A percentile compares a stretch with the other conserved stretches of the same genome.
phyloP scores from a whole-genome alignment of 2,888 invertebrate genomes.

The Lutraria lutraria region DNA sequence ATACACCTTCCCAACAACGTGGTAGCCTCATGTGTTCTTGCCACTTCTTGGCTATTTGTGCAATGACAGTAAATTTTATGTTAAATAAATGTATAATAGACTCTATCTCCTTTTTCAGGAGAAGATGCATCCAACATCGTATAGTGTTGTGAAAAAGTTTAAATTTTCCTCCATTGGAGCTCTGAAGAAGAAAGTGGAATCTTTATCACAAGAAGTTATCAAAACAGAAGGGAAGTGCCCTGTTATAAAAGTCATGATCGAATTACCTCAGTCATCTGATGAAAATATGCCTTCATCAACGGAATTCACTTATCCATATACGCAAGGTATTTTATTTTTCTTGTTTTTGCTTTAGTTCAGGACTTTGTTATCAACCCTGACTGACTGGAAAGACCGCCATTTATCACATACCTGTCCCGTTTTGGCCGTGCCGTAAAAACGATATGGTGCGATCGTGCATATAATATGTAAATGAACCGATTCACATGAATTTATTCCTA shows the following conservation, averaged over 20 bases:
- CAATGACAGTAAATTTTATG: no score
- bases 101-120: not conserved
- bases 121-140: slow-evolving; percentile 6
- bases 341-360: not conserved
- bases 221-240: slow-evolving; percentile 11
- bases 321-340: not conserved
- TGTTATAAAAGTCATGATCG: slow-evolving; percentile 14
- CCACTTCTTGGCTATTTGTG: no score
- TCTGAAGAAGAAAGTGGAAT: slow-evolving; percentile 11
- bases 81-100: no score
- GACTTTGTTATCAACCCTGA: not conserved
- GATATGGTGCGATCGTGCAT: no score
- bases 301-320: not conserved
- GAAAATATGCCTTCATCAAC: not conserved
- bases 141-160: not conserved
- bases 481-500: no score
- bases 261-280: not conserved
- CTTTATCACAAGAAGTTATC: not conserved
- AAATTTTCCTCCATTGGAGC: not conserved
- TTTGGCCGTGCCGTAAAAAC: no score
- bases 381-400: not conserved
- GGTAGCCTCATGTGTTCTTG: no score
- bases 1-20: no score
- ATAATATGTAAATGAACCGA: no score
- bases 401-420: no score